Evolutionary conservation across 92 coral and sea anemone species (phyloP).

Genomic region (Metridium senile): DNA sequence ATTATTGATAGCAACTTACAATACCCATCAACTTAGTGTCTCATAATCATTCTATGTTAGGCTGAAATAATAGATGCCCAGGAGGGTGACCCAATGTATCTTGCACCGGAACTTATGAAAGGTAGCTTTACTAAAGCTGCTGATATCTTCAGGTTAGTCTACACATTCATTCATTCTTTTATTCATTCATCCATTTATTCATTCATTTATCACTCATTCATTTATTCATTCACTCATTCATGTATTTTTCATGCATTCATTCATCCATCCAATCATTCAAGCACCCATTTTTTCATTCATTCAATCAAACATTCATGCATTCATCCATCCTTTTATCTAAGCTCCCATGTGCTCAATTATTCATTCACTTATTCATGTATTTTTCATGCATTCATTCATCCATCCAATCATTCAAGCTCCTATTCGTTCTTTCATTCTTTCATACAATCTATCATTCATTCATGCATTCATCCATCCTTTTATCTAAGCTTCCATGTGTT

Average conservation of each 20-base stretch:
- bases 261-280: neutral
- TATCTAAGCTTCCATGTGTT: no score
- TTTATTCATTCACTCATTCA: neutral
- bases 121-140: constrained; percentile 94
- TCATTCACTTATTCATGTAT: neutral
- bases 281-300: neutral
- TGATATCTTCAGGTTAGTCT: constrained; percentile 85
- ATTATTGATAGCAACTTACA: no score
- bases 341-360: no score
- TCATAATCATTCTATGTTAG: neutral
- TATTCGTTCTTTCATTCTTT: no score
- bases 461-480: neutral
- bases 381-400: neutral
- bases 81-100: constrained; percentile 96
- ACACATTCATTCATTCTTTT: constrained; percentile 2
- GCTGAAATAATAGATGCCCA: constrained; percentile 75
- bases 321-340: neutral
- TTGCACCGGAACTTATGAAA: constrained; percentile 96
- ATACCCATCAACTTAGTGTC: no score
- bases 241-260: neutral
- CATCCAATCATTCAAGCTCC: no score
- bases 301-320: neutral
- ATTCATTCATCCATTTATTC: neutral
- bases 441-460: neutral
- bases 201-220: neutral